Conservation (phyloP, 2,797 vertebrate genomes). For the Ctenopoma kingsleyae region DNA sequence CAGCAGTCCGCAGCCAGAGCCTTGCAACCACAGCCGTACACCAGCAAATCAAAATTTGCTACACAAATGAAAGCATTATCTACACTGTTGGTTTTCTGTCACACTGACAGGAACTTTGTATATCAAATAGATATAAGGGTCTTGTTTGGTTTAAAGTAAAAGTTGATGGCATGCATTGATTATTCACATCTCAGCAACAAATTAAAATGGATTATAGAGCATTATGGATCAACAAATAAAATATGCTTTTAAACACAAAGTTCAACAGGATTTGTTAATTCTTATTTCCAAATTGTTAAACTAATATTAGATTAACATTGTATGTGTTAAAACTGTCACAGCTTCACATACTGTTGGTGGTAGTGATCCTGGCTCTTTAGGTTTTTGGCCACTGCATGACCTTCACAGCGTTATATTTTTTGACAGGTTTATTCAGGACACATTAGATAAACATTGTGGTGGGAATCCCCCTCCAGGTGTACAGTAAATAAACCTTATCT, state of each 20-base stretch:
- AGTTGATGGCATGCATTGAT: background rate
- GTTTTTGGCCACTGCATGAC: constrained; percentile 19
- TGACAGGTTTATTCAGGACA: constrained; percentile 12
- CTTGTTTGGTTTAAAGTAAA: background rate
- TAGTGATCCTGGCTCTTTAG: constrained; percentile 12
- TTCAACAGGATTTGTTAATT: background rate
- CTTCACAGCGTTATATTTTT: background rate
- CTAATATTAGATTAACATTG: background rate
- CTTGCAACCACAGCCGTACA: constrained; percentile 53
- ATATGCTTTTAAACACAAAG: background rate
- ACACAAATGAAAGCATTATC: constrained; percentile 4
- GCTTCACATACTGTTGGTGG: background rate
- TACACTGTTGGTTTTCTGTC: background rate
- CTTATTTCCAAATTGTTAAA: too few species aligned
- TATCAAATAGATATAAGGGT: background rate
- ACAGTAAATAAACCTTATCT: constrained; percentile 44
- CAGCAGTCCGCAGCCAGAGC: constrained; percentile 63
- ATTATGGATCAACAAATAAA: background rate
- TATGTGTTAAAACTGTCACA: background rate
- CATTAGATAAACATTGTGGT: constrained; percentile 34
- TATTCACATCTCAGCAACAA: background rate
- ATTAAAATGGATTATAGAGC: background rate
- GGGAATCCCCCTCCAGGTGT: constrained; percentile 47
- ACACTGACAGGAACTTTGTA: background rate
- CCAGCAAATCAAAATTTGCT: constrained; percentile 40